Conservation (phyloP, 2,888 invertebrate genomes). For the Bedellia somnulentella region DNA sequence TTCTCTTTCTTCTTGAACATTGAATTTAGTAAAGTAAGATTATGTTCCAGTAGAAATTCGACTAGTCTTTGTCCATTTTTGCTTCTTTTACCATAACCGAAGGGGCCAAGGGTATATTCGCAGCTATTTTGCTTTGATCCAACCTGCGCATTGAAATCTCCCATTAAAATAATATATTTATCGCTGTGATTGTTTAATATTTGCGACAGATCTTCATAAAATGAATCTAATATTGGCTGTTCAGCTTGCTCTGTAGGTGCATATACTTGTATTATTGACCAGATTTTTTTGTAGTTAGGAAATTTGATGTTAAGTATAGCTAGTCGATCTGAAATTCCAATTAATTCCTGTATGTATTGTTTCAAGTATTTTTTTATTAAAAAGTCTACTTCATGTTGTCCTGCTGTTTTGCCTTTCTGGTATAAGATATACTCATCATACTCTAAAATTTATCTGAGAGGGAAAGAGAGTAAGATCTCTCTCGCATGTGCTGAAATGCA, state of each 20-base stretch:
- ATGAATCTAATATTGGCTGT: not conserved
- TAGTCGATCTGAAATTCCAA: constrained; percentile 3
- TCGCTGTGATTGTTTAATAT: not conserved
- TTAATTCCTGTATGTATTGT: constrained; percentile 1
- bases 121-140: not conserved
- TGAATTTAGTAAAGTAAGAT: constrained; percentile 4
- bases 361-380: constrained; percentile 3
- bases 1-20: constrained; percentile 2
- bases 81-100: constrained; percentile 3
- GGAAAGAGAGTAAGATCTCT: not conserved
- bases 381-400: constrained; percentile 3
- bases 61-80: constrained; percentile 3
- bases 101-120: not conserved
- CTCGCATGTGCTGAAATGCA: not conserved
- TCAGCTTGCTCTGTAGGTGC: constrained; percentile 3
- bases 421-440: constrained; percentile 3
- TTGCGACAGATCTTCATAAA: not conserved
- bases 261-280: constrained; percentile 4
- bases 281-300: not conserved
- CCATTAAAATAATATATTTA: constrained; percentile 1
- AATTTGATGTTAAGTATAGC: constrained; percentile 2
- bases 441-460: constrained; percentile 1
- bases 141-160: too few species aligned
- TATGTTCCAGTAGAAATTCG: constrained; percentile 4
- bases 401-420: constrained; percentile 4